Evolutionary conservation across 2,797 vertebrate genomes (phyloP).

Genomic region (Lepus oiostolus): DNA sequence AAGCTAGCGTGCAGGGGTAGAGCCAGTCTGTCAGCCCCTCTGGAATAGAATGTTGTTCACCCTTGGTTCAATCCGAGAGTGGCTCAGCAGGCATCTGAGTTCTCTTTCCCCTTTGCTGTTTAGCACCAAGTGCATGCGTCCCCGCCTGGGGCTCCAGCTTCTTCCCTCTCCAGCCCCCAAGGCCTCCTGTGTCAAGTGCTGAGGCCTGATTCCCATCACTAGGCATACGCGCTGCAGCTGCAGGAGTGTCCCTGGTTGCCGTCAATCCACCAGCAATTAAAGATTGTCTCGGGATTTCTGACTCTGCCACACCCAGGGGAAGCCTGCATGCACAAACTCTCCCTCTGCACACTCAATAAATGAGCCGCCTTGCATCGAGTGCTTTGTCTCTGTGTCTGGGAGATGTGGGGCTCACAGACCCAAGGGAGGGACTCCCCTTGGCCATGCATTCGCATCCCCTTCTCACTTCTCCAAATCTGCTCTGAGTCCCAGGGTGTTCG

Average conservation of each 20-base stretch:
- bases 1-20: not conserved
- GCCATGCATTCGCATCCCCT: not conserved
- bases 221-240: not conserved
- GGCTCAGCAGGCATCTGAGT: not conserved
- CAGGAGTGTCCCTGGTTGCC: not conserved
- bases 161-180: not conserved
- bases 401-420: not conserved
- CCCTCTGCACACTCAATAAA: conserved; percentile 61
- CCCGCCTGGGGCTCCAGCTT: not conserved
- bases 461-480: not conserved
- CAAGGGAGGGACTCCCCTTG: not conserved
- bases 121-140: not conserved
- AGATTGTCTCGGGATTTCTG: not conserved
- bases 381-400: not conserved
- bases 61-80: not conserved
- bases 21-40: not conserved
- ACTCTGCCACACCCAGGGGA: not conserved
- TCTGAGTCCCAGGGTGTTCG: not conserved
- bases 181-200: not conserved
- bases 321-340: not conserved
- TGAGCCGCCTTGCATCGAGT: not conserved
- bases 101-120: not conserved
- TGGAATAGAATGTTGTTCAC: not conserved
- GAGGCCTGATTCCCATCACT: not conserved
- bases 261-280: not conserved